Evolutionary conservation across 1,140 invertebrate genomes (phyloP).

Genomic region (Diabrotica virgifera): DNA sequence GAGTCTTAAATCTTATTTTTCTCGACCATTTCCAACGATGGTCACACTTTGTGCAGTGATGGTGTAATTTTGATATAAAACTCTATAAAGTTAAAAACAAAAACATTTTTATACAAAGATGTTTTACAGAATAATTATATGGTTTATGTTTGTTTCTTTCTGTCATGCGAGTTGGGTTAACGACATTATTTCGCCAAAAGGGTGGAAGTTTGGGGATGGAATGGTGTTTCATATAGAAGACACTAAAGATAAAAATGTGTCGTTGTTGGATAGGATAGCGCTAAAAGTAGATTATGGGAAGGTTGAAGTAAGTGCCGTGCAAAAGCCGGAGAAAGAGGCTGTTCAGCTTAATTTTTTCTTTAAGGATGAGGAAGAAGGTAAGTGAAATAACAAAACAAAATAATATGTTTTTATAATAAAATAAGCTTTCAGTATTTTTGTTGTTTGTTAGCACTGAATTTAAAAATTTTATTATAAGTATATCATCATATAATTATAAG

Average conservation of each 20-base stretch:
- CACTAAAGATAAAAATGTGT: conserved; percentile 45
- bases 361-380: conserved; percentile 30
- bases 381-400: not conserved
- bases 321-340: conserved; percentile 47
- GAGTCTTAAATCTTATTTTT: too few relatives aligned
- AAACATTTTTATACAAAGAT: too few relatives aligned
- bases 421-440: too few relatives aligned
- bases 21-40: not conserved
- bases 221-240: conserved; percentile 35
- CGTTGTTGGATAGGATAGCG: conserved; percentile 51
- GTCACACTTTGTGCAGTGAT: too few relatives aligned
- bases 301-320: conserved; percentile 51
- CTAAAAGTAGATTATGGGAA: conserved; percentile 54
- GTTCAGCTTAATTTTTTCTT: conserved; percentile 47
- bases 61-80: too few relatives aligned
- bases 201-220: conserved; percentile 35
- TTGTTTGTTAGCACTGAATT: too few relatives aligned
- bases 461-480: too few relatives aligned
- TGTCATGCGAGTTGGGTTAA: conserved; percentile 48
- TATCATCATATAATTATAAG: too few relatives aligned
- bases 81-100: too few relatives aligned
- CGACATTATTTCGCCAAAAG: conserved; percentile 43
- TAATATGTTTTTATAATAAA: too few relatives aligned
- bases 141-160: conserved; percentile 2
- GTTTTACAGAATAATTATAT: too few relatives aligned